Percentiles rank a stretch among this genome's conserved stretches.
Evolutionary conservation across 2,888 invertebrate genomes (phyloP).

Genomic region (Pyrrhosoma nymphula): DNA sequence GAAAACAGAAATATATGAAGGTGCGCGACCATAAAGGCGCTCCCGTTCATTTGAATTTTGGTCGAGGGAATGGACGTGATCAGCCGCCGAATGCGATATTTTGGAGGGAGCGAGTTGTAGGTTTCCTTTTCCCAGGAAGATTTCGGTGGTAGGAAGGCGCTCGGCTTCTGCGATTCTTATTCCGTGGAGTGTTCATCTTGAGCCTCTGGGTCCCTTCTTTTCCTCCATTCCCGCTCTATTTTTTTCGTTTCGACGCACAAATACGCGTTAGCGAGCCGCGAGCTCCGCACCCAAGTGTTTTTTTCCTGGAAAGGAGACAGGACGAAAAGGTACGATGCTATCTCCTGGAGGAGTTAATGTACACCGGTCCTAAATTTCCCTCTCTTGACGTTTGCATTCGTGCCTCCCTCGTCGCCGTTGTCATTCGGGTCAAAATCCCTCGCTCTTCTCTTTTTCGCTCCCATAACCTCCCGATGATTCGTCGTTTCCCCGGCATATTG

Average conservation of each 20-base stretch:
- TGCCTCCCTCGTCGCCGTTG: background rate
- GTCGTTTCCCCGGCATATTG: background rate
- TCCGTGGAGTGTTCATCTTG: slow-evolving; percentile 32
- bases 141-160: background rate
- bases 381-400: background rate
- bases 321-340: slow-evolving; percentile 13
- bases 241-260: background rate
- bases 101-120: background rate
- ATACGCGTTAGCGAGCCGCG: background rate
- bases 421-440: background rate
- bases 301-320: background rate
- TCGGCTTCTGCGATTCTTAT: slow-evolving; percentile 33
- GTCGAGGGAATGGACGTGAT: slow-evolving; percentile 49
- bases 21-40: slow-evolving; percentile 3
- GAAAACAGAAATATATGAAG: slow-evolving; percentile 43
- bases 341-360: slow-evolving; percentile 8
- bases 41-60: slow-evolving; percentile 64
- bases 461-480: background rate
- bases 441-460: background rate
- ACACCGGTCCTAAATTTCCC: background rate
- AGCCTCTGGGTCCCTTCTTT: background rate
- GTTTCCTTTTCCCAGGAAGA: slow-evolving; percentile 37
- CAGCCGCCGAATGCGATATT: slow-evolving; percentile 64
- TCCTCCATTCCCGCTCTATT: background rate
- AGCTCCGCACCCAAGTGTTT: slow-evolving; percentile 8